Evolutionary conservation across 2,113 vertebrate genomes (phyloP), one percentile per base, ranked within the genome.

Genomic region (Cyrtonyx montezumae): DNA sequence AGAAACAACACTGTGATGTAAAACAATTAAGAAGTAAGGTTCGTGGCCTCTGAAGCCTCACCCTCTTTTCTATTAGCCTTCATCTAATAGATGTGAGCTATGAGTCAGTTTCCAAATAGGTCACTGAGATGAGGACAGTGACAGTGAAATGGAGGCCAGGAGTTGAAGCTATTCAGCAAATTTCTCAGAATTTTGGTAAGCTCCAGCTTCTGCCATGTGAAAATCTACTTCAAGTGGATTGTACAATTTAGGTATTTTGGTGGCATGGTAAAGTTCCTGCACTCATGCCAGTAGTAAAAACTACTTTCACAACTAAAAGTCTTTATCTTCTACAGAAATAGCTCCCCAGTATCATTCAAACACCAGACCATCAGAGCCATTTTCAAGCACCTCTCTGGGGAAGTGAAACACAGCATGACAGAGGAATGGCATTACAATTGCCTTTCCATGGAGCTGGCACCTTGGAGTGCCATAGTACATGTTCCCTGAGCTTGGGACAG

Each of bases 311-410:
- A 76, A 93, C 65, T 80, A 34, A 91, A 53, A 85, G 42, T 92
- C 6, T 1, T 88, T 88, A 87, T 25, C 45, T 82, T 93, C 84
- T 89, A 42, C 84, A 77, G 75, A 63, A 49, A 78, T 84, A 92
- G 32, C 34, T 93, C 91, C 63, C 79, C 55, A 48, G 12, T 79
- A 74, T 49, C 59, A 59, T 11, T 75, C 67, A 96, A 96, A 95
- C 88, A 85, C 55, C 67, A 93, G 58, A 62, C 69, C 71, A 26
- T 53, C 48, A 93, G 88, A 93, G 78, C 89, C 67, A 76, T 63
- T 53, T 78, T 49, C 69, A 58, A 76, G 75, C 45, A 87, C 55
- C 53, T 49, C 30, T 87, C 82, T 42, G 49, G 43, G 65, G 25
- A 91, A 88, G 71, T 3, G 14, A 90, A 90, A 93, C 75, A 69